These are phyloP conservation scores for Suncus etruscus DNA, from an alignment of 2,113 vertebrate species.

Conservation along the genomic window DNA sequence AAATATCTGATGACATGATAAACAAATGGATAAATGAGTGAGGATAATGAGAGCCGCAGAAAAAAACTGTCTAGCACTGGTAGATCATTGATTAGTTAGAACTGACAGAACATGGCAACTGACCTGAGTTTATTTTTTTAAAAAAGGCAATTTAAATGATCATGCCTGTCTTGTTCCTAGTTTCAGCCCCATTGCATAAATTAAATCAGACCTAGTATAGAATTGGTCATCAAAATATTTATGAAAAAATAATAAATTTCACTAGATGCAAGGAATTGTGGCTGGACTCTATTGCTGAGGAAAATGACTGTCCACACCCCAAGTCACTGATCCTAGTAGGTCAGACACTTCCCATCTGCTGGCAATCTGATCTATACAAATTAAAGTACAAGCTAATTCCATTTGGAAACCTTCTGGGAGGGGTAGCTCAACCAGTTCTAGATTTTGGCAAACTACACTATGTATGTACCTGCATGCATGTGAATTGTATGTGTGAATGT, in stretches of 20 bases:
- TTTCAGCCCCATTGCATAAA: neutral
- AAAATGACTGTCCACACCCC: neutral
- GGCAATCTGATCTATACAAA: neutral
- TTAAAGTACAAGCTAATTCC: neutral
- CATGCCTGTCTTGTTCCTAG: neutral
- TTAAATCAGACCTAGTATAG: neutral
- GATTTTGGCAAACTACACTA: too few species aligned
- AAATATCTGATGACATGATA: neutral
- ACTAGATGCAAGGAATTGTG: neutral
- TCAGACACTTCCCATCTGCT: neutral
- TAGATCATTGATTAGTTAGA: neutral
- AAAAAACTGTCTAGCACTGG: neutral
- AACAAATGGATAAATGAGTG: neutral
- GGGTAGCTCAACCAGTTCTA: too few species aligned
- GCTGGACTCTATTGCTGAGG: neutral
- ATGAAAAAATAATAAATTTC: constrained; percentile 2
- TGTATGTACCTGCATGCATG: too few species aligned
- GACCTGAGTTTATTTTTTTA: constrained; percentile 12
- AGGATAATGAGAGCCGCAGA: neutral
- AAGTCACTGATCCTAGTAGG: neutral
- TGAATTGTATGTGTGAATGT: neutral
- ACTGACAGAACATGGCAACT: neutral
- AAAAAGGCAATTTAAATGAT: neutral
- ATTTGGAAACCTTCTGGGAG: neutral
- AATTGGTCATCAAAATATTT: neutral